phyloP scores from a whole-genome alignment of 2,888 invertebrate genomes.

The Phaedon cochleariae region DNA sequence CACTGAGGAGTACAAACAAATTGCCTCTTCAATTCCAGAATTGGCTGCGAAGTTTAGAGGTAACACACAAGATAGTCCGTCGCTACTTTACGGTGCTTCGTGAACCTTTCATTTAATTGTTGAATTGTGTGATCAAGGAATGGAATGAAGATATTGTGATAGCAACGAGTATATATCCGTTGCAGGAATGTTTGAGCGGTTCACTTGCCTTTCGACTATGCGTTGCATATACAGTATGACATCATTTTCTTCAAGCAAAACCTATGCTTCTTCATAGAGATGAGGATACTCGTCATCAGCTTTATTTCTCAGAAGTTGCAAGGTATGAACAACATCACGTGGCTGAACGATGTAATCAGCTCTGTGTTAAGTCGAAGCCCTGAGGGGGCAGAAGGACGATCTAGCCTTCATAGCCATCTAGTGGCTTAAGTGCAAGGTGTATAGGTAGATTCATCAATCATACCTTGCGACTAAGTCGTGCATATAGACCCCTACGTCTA shows the following conservation, averaged over 20 bases:
- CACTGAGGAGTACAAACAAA: background rate
- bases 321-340: constrained; percentile 16
- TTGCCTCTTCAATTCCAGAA: constrained; percentile 3
- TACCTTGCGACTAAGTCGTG: too few species aligned
- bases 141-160: constrained; percentile 4
- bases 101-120: background rate
- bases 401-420: too few species aligned
- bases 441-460: too few species aligned
- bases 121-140: constrained; percentile 8
- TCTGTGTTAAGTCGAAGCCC: too few species aligned
- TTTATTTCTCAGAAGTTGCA: background rate
- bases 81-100: constrained; percentile 4
- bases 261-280: constrained; percentile 10
- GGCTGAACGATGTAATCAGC: constrained; percentile 11
- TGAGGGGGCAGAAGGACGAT: too few species aligned
- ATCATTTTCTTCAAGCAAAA: constrained; percentile 9
- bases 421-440: too few species aligned
- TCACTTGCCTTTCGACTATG: too few species aligned
- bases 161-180: background rate
- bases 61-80: background rate
- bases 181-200: background rate
- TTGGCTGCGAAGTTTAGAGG: background rate
- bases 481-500: too few species aligned
- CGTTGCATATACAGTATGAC: background rate
- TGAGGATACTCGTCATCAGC: background rate